These are phyloP conservation scores for Eupristina koningsbergeri DNA, from an alignment of 1,140 invertebrate genomes.

Conservation along the genomic window DNA sequence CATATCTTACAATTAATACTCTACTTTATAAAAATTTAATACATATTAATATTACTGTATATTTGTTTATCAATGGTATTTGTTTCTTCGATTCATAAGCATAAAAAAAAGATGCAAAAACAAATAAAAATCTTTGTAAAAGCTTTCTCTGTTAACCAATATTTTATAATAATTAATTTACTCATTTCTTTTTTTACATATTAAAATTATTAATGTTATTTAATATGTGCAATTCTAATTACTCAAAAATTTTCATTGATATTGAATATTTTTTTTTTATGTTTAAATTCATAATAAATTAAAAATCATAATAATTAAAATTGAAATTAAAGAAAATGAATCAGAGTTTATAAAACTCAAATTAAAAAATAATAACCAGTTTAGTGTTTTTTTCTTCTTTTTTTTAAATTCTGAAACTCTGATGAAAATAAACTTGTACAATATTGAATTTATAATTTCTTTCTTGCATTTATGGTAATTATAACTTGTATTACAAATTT, in stretches of 20 bases:
- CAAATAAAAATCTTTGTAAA: not conserved
- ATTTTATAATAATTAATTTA: not conserved
- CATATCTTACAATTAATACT: not conserved
- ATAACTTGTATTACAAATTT: not conserved
- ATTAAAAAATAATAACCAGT: not conserved
- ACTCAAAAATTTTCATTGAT: not conserved
- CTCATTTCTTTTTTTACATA: not conserved
- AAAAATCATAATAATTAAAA: not conserved
- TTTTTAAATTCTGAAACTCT: not conserved
- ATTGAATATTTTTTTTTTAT: too few species aligned
- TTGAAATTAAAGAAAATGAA: not conserved
- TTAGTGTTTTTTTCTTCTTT: not conserved
- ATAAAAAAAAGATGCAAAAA: not conserved
- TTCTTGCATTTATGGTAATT: not conserved
- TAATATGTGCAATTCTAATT: not conserved
- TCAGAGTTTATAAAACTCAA: not conserved
- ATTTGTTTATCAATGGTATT: too few species aligned
- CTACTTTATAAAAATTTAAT: not conserved
- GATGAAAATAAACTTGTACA: not conserved
- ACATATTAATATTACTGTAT: too few species aligned
- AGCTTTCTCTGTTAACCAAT: conserved; percentile 11
- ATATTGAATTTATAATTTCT: not conserved
- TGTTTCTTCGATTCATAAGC: not conserved
- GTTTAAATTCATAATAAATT: not conserved
- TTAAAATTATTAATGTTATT: not conserved